Conservation (phyloP, 2,888 invertebrate species). For the Mimas tiliae region DNA sequence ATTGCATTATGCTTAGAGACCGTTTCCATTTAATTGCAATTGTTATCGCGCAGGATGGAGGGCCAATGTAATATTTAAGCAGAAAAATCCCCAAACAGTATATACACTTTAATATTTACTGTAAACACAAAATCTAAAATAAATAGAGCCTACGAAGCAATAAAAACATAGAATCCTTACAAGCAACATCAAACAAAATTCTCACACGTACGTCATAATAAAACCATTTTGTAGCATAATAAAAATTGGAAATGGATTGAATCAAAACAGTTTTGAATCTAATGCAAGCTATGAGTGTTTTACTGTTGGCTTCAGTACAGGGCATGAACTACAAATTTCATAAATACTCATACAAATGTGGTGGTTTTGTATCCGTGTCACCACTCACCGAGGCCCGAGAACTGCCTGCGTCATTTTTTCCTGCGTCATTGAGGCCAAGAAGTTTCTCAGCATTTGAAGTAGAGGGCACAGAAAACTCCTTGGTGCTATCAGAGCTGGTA, state of each 20-base stretch:
- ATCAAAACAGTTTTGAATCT: background rate
- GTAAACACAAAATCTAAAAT: slow-evolving; percentile 1
- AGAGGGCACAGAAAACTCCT: slow-evolving; percentile 71
- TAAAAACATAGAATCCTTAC: background rate
- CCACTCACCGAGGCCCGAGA: slow-evolving; percentile 61
- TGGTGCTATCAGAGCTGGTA: slow-evolving; percentile 67
- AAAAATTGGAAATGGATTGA: background rate
- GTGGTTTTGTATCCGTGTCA: background rate
- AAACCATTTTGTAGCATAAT: background rate
- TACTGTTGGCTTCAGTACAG: background rate
- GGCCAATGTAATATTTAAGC: background rate
- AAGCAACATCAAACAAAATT: slow-evolving; percentile 8
- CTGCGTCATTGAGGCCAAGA: slow-evolving; percentile 64
- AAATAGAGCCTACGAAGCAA: background rate
- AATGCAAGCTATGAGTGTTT: background rate
- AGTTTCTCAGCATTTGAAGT: slow-evolving; percentile 77
- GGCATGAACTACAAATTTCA: background rate
- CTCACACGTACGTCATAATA: background rate
- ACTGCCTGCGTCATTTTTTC: slow-evolving; percentile 56
- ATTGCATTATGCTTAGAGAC: background rate
- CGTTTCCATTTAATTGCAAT: background rate
- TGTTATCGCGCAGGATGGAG: background rate
- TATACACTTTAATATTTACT: background rate
- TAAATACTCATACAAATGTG: background rate
- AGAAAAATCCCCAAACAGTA: slow-evolving; percentile 4